Evolutionary conservation across 2,888 invertebrate genomes (phyloP).

Genomic region (Frankliniella fusca): DNA sequence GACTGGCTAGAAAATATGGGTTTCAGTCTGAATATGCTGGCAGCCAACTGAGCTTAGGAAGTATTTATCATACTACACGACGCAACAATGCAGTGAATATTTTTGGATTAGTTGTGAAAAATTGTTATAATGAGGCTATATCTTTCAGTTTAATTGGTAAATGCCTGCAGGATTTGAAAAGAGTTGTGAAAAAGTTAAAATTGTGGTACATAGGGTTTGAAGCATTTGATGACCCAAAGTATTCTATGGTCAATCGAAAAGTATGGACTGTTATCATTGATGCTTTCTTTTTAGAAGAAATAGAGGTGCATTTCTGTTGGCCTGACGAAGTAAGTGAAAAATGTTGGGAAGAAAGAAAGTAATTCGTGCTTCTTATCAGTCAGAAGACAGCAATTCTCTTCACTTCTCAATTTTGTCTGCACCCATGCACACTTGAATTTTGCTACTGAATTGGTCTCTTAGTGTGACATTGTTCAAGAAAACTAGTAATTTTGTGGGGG

Average conservation of each 20-base stretch:
- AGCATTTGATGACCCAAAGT: neutral
- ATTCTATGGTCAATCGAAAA: neutral
- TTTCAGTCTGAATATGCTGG: neutral
- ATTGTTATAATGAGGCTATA: neutral
- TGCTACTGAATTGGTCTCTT: too few relatives aligned
- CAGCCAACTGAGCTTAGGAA: neutral
- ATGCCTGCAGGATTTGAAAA: neutral
- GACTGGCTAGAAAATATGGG: neutral
- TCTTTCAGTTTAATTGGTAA: neutral
- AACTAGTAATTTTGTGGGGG: too few relatives aligned
- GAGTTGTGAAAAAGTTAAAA: neutral
- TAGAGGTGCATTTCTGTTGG: neutral
- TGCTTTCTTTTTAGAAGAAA: neutral
- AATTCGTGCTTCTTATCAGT: neutral
- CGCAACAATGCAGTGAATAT: neutral
- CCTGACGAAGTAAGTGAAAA: neutral
- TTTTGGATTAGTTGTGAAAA: conserved; percentile 5
- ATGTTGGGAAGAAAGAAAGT: neutral
- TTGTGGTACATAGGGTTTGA: neutral
- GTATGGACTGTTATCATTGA: neutral
- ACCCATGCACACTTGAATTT: neutral
- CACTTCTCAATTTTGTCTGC: neutral
- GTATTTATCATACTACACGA: neutral
- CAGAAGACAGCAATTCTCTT: neutral
- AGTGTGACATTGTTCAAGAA: too few relatives aligned